Base-by-base conservation (phyloP, 2,113 vertebrate species). In the Sebastes schlegelii region DNA sequence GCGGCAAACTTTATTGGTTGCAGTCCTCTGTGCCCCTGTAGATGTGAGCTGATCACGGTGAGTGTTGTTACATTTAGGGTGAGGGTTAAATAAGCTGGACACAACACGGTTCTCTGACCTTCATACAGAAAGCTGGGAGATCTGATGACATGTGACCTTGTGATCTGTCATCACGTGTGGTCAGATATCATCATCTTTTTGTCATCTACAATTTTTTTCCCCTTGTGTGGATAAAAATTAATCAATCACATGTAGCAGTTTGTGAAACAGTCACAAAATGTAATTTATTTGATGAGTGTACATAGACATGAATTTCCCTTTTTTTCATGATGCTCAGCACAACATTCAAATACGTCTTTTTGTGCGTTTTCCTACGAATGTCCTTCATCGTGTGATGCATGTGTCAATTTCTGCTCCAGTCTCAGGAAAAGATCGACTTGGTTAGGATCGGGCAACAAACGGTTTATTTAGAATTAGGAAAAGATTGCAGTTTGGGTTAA, bases 1-100 rank as follows among this genome's bases (percentile, higher is more conserved):
- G 72, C 40, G 6, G 65, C 60, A 83, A 87, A 87, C 88, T 89
- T 86, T 73, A 90, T 86, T 84, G 74, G 79, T 79, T 66, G 74
- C 68, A 76, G 52, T 74, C 65, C 42, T 83, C 77, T 64, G 77
- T 82, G 80, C 57, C 78, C 21, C 63, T 57, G 52, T 42, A 45
- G 60, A 83, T 52, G 43, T 0, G 19, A 74, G 66, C n/a, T 68
- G 19, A 61, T 73, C 43, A 19, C 4, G 9, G 43, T 19, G 57
- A 79, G 57, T 23, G 48, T 61, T 42, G 17, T 61, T 74, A 43
- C 46, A 57, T 82, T 80, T 49, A 48, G 14, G 52, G 34, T 63
- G 49, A 60, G 21, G n/a, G 63, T 64, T 74, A 46, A 74, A 84
- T 23, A 45, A 46, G 1, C 42, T 51, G 26, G 21, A 43, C 12